phyloP scores from a whole-genome alignment of 2,888 invertebrate genomes.

The Rotaria macrura region DNA sequence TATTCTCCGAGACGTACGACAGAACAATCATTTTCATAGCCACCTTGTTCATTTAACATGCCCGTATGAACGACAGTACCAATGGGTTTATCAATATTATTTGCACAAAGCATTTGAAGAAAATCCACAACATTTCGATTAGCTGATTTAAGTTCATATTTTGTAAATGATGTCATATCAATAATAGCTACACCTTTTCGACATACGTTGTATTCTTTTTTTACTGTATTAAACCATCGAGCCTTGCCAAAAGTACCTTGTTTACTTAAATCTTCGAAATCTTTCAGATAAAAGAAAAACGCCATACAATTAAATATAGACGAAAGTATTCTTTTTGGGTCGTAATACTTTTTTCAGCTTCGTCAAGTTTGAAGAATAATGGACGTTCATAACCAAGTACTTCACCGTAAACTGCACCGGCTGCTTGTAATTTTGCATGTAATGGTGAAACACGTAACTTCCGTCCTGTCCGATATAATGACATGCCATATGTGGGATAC shows the following conservation, averaged over 20 bases:
- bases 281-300: background rate
- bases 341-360: slow-evolving; percentile 37
- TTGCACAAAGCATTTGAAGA: slow-evolving; percentile 83
- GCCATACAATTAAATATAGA: background rate
- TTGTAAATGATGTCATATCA: slow-evolving; percentile 93
- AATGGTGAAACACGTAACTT: slow-evolving; percentile 78
- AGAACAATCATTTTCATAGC: slow-evolving; percentile 95
- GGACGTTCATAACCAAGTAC: slow-evolving; percentile 95
- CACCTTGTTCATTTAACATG: slow-evolving; percentile 86
- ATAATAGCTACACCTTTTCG: slow-evolving; percentile 80
- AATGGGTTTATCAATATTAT: slow-evolving; percentile 82
- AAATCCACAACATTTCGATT: slow-evolving; percentile 75
- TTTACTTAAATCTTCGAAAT: slow-evolving; percentile 35
- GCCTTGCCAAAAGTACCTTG: slow-evolving; percentile 70
- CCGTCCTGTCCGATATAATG: slow-evolving; percentile 39
- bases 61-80: slow-evolving; percentile 91
- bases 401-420: slow-evolving; percentile 86
- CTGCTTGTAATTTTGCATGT: slow-evolving; percentile 75
- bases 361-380: slow-evolving; percentile 64
- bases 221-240: slow-evolving; percentile 77
- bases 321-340: background rate
- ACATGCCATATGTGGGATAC: slow-evolving; percentile 32
- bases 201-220: slow-evolving; percentile 79
- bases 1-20: slow-evolving; percentile 73
- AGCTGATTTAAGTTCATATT: slow-evolving; percentile 80